Evolutionary conservation across 2,888 invertebrate species (phyloP).

Genomic region (Petrolisthes manimaculis): DNA sequence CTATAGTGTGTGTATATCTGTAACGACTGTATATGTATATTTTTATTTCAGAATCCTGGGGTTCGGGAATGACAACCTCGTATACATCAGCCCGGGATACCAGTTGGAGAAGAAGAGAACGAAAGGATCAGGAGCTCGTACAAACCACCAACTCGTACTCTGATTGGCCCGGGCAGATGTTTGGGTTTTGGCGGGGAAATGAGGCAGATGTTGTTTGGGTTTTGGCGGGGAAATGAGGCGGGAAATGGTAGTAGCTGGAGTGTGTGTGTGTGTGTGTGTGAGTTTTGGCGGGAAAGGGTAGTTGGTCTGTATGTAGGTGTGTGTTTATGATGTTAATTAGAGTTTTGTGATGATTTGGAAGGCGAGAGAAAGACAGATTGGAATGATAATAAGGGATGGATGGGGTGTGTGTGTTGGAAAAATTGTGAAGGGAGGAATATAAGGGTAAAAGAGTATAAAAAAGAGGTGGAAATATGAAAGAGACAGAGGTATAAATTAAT

Average conservation of each 20-base stretch:
- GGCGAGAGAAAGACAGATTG: not conserved
- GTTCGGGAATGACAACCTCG: slow-evolving; percentile 53
- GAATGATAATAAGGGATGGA: not conserved
- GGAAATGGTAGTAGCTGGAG: too few species aligned
- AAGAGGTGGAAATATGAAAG: not conserved
- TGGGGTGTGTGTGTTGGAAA: not conserved
- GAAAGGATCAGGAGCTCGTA: not conserved
- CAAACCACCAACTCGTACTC: too few species aligned
- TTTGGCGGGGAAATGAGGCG: too few species aligned
- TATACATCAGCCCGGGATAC: slow-evolving; percentile 65
- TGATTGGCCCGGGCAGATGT: too few species aligned
- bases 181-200: too few species aligned
- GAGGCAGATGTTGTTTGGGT: not conserved
- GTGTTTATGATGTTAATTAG: too few species aligned
- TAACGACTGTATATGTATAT: not conserved
- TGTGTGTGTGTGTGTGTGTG: too few species aligned
- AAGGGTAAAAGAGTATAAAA: not conserved
- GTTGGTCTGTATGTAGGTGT: too few species aligned
- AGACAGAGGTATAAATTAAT: not conserved
- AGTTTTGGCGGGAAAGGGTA: too few species aligned
- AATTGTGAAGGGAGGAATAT: not conserved
- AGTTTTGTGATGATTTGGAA: too few species aligned
- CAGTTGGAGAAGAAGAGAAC: slow-evolving; percentile 60
- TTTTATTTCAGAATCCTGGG: slow-evolving; percentile 48
- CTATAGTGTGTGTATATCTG: too few species aligned